Evolutionary conservation across 2,888 invertebrate genomes (phyloP).

Genomic region (Cheilosia urbana): DNA sequence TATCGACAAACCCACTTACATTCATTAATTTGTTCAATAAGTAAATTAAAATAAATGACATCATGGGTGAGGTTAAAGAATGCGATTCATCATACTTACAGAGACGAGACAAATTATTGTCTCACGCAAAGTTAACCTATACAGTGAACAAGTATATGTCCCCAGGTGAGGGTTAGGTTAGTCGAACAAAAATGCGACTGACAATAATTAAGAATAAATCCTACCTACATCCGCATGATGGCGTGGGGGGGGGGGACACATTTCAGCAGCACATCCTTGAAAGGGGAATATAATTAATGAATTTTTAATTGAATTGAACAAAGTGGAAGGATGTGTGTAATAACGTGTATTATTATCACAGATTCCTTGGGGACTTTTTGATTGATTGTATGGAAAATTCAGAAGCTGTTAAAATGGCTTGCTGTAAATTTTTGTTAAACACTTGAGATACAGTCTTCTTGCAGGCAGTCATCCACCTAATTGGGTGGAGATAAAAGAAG

Average conservation of each 20-base stretch:
- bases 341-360: not conserved
- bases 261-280: not conserved
- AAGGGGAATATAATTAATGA: slow-evolving; percentile 20
- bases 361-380: not conserved
- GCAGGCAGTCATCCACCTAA: no score
- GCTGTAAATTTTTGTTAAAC: not conserved
- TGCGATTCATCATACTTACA: slow-evolving; percentile 26
- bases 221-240: no score
- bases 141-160: not conserved
- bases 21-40: not conserved
- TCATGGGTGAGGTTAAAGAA: slow-evolving; percentile 3
- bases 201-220: slow-evolving; percentile 27
- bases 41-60: slow-evolving; percentile 15
- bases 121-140: not conserved
- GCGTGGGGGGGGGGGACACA: not conserved
- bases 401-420: not conserved
- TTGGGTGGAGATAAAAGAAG: no score
- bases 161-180: not conserved
- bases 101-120: slow-evolving; percentile 14
- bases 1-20: no score
- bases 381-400: not conserved
- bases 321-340: not conserved
- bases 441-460: no score
- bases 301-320: slow-evolving; percentile 23
- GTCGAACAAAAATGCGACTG: not conserved